These are phyloP conservation scores for Eolophus roseicapilla DNA, from an alignment of 2,113 vertebrate genomes.

Conservation along the genomic window DNA sequence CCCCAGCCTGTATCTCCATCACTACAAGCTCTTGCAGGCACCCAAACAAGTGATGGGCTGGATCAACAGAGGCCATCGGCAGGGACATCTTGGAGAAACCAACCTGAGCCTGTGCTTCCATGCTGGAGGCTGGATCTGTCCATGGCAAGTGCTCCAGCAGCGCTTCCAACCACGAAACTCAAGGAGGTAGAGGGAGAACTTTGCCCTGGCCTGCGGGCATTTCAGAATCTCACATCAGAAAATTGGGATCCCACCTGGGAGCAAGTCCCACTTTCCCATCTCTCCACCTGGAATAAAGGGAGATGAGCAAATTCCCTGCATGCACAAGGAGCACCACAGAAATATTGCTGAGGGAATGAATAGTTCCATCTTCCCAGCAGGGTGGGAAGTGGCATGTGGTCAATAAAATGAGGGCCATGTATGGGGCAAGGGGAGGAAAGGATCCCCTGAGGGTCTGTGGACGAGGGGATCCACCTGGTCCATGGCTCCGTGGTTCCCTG, in stretches of 20 bases:
- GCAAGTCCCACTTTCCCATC: background rate
- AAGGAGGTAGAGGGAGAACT: accelerated
- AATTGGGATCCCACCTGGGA: background rate
- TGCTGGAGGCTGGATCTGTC: background rate
- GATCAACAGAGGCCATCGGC: accelerated
- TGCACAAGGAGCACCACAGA: accelerated
- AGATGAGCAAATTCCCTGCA: background rate
- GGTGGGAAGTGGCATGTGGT: background rate
- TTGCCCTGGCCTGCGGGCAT: accelerated
- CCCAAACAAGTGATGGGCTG: background rate
- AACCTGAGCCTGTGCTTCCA: accelerated
- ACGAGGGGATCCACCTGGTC: too few species aligned
- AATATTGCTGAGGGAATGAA: background rate
- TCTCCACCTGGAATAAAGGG: background rate
- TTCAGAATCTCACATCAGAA: accelerated
- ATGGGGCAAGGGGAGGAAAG: background rate
- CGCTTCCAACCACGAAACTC: accelerated
- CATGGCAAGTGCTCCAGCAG: accelerated
- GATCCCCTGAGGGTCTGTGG: background rate
- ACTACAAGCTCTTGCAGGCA: accelerated
- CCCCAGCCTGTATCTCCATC: background rate
- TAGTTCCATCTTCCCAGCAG: background rate
- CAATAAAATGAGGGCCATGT: background rate
- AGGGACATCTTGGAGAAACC: background rate
- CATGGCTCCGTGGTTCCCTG: background rate